Percentiles rank a stretch among this genome's conserved stretches.
These are phyloP conservation scores for Drosophila testacea DNA, from an alignment of 2,888 invertebrate species.

Conservation along the genomic window DNA sequence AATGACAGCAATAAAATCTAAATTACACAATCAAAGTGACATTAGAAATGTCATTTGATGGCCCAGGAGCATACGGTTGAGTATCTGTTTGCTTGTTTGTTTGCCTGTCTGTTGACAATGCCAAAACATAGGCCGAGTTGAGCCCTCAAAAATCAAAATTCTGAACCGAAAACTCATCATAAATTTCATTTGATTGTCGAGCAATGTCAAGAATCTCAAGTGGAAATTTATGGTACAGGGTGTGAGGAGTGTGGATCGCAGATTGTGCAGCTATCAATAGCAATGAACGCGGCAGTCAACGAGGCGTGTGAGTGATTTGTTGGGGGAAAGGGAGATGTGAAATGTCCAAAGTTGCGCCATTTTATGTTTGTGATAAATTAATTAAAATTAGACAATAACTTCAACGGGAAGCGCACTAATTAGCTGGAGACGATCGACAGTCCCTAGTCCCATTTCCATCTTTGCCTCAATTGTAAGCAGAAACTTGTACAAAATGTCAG, in stretches of 20 bases:
- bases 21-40: constrained; percentile 77
- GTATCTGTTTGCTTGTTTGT: constrained; percentile 50
- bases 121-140: constrained; percentile 65
- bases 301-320: constrained; percentile 76
- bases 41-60: constrained; percentile 69
- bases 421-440: constrained; percentile 74
- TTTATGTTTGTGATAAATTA: constrained; percentile 79
- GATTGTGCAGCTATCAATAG: constrained; percentile 46
- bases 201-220: constrained; percentile 68
- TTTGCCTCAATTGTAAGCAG: constrained; percentile 51
- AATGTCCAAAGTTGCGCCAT: constrained; percentile 64
- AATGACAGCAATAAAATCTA: constrained; percentile 70
- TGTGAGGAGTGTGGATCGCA: constrained; percentile 11
- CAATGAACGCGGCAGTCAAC: constrained; percentile 57
- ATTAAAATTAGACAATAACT: constrained; percentile 79
- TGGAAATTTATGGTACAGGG: constrained; percentile 70
- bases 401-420: constrained; percentile 73
- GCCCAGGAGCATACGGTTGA: constrained; percentile 28
- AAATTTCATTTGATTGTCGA: constrained; percentile 76
- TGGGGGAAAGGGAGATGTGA: constrained; percentile 28
- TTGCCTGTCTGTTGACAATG: constrained; percentile 68
- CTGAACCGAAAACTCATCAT: constrained; percentile 52
- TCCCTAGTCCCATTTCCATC: constrained; percentile 11
- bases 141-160: constrained; percentile 17
- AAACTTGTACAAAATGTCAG: constrained; percentile 79